Evolutionary conservation across 1,140 invertebrate species (phyloP).

Genomic region (Physella acuta): DNA sequence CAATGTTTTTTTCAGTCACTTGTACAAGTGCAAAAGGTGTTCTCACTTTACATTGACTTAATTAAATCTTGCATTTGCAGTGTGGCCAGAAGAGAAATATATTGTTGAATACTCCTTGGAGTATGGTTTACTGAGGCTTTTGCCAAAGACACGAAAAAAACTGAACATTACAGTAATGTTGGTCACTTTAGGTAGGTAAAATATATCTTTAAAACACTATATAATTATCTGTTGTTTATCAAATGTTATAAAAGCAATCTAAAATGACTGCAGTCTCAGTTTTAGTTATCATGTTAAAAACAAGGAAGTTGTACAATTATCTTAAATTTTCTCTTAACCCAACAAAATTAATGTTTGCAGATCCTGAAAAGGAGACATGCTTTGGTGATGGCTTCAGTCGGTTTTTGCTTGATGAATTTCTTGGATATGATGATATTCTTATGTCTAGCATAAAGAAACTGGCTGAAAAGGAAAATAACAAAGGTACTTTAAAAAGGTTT

Average conservation of each 20-base stretch:
- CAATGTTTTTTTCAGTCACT: too few species aligned
- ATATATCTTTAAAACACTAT: too few species aligned
- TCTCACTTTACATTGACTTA: not conserved
- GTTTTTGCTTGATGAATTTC: slow-evolving; percentile 85
- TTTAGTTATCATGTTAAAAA: too few species aligned
- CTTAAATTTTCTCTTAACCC: too few species aligned
- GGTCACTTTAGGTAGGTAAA: slow-evolving; percentile 71
- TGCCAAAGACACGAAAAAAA: slow-evolving; percentile 77
- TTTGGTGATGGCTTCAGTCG: slow-evolving; percentile 91
- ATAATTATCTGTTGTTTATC: too few species aligned
- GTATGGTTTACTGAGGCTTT: slow-evolving; percentile 91
- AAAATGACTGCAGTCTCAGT: too few species aligned
- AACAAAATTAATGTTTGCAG: slow-evolving; percentile 54
- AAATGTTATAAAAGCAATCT: too few species aligned
- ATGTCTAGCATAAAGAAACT: slow-evolving; percentile 94
- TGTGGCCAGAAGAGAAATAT: slow-evolving; percentile 86
- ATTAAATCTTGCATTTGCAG: slow-evolving; percentile 60
- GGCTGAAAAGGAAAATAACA: slow-evolving; percentile 94
- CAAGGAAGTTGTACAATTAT: not conserved
- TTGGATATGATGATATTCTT: slow-evolving; percentile 94
- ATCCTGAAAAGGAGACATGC: slow-evolving; percentile 84
- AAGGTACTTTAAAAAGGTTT: too few species aligned
- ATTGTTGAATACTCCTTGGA: slow-evolving; percentile 97
- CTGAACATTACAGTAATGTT: slow-evolving; percentile 91
- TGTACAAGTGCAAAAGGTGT: not conserved